Conservation (phyloP, 1,140 invertebrate species). For the Galendromus occidentalis region DNA sequence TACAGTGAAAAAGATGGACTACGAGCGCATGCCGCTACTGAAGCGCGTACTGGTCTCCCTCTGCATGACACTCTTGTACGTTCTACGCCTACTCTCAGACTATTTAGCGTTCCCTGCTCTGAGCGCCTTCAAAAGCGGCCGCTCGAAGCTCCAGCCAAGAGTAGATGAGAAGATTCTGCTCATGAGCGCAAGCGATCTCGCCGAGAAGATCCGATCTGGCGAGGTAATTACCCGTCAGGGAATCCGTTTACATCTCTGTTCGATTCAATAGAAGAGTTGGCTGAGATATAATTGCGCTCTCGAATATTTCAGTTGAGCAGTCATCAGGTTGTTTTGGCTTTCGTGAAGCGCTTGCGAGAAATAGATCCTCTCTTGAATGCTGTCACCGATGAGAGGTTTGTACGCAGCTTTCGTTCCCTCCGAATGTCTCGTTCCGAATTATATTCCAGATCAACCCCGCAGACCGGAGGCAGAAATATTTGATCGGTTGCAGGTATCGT, state of each 20-base stretch:
- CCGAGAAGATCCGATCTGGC: constrained; percentile 51
- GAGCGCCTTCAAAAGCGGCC: neutral
- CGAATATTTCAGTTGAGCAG: neutral
- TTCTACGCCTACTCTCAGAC: neutral
- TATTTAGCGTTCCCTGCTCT: neutral
- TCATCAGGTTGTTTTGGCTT: neutral
- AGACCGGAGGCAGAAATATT: too few relatives aligned
- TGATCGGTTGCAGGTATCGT: neutral
- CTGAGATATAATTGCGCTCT: too few relatives aligned
- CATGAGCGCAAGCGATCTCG: constrained; percentile 46
- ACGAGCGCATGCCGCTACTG: too few relatives aligned
- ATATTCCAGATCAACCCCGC: too few relatives aligned
- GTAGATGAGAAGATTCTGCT: constrained; percentile 50
- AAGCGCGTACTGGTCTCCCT: too few relatives aligned
- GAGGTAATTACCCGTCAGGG: constrained; percentile 37
- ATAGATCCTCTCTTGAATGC: neutral
- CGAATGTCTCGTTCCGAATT: too few relatives aligned
- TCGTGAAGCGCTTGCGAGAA: neutral
- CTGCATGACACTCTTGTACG: too few relatives aligned
- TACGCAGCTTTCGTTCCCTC: too few relatives aligned
- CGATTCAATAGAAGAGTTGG: too few relatives aligned
- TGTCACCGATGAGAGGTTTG: constrained; percentile 6
- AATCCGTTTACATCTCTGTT: neutral
- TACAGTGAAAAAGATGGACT: too few relatives aligned
- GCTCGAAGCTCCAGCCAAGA: constrained; percentile 22